Evolutionary conservation across 1,140 invertebrate genomes (phyloP).

Genomic region (Carposina sasakii): DNA sequence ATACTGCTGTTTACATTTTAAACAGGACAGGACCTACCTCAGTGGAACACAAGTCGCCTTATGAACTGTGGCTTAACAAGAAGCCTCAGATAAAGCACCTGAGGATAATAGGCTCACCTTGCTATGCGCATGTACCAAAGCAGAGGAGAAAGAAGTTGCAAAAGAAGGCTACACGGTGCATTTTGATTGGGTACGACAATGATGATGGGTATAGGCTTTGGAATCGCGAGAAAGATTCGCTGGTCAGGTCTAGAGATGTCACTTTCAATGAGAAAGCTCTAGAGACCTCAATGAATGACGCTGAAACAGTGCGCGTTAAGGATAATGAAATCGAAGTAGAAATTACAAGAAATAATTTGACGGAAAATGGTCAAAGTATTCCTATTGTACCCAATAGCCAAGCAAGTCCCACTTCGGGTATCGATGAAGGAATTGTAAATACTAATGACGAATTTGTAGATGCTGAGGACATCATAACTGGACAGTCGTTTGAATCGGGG

Average conservation of each 20-base stretch:
- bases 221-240: background rate
- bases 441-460: too few relatives aligned
- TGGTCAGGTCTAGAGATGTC: slow-evolving; percentile 10
- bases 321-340: too few relatives aligned
- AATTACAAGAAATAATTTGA: too few relatives aligned
- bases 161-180: slow-evolving; percentile 5
- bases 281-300: background rate
- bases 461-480: too few relatives aligned
- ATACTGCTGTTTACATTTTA: slow-evolving; percentile 4
- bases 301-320: too few relatives aligned
- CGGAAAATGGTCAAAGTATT: too few relatives aligned
- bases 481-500: background rate
- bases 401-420: too few relatives aligned
- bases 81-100: slow-evolving; percentile 6
- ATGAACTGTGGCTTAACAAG: slow-evolving; percentile 5
- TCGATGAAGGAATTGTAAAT: too few relatives aligned
- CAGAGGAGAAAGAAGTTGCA: background rate
- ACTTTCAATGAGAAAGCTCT: slow-evolving; percentile 5
- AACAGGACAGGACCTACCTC: slow-evolving; percentile 2
- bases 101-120: background rate
- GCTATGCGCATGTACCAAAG: background rate
- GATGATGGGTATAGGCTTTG: slow-evolving; percentile 8
- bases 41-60: background rate
- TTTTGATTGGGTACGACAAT: slow-evolving; percentile 8
- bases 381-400: too few relatives aligned